A percentile compares a stretch with the other conserved stretches of the same genome.
phyloP scores from a whole-genome alignment of 2,113 vertebrate species.

The Atherinomorus stipes region DNA sequence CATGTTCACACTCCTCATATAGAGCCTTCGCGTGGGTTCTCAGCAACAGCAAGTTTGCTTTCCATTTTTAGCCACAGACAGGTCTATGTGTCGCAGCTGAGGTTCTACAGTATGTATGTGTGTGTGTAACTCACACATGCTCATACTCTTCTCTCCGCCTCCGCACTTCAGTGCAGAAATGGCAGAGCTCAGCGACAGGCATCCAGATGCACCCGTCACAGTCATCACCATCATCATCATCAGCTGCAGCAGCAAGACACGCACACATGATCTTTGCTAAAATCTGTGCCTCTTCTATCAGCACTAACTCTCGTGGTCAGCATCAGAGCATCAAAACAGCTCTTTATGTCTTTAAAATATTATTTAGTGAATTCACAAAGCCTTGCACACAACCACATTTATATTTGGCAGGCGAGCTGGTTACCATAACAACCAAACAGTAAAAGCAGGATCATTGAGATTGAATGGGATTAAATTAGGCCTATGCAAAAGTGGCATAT shows the following conservation, averaged over 20 bases:
- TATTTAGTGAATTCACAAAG: conserved; percentile 29
- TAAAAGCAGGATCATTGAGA: conserved; percentile 42
- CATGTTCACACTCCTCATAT: conserved; percentile 20
- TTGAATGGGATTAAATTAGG: conserved; percentile 52
- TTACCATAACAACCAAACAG: conserved; percentile 69
- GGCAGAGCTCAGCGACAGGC: conserved; percentile 64
- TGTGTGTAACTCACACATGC: conserved; percentile 59
- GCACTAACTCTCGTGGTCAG: conserved; percentile 1
- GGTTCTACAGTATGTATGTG: conserved; percentile 31
- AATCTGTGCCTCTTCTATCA: conserved; percentile 20
- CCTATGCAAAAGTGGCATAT: conserved; percentile 25
- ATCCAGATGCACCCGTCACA: conserved; percentile 56
- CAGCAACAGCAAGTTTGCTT: conserved; percentile 71
- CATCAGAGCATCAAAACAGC: conserved; percentile 10
- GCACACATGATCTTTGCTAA: neutral
- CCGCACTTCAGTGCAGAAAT: conserved; percentile 56
- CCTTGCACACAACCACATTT: conserved; percentile 2
- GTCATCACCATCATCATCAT: conserved; percentile 26
- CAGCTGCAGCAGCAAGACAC: neutral
- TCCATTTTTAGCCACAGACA: conserved; percentile 76
- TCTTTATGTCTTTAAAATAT: conserved; percentile 13
- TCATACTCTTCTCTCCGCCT: conserved; percentile 46
- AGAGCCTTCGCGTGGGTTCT: conserved; percentile 61
- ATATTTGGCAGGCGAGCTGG: conserved; percentile 26
- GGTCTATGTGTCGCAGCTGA: conserved; percentile 65